Percentiles rank a stretch among this genome's conserved stretches.
Conservation (phyloP, 1,140 invertebrate genomes). For the Pachypeltis micranthus region DNA sequence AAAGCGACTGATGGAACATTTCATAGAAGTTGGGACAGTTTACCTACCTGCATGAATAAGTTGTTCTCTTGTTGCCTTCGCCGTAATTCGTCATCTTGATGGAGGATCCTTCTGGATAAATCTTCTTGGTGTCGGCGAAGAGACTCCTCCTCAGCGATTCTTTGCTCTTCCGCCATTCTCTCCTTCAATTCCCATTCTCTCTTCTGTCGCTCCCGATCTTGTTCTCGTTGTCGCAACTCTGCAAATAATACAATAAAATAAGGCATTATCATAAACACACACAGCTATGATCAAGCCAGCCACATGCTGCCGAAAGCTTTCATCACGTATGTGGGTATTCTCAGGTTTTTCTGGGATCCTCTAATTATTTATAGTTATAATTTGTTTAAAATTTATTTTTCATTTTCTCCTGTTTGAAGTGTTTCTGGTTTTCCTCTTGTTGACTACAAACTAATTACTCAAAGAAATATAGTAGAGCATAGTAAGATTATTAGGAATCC, state of each 20-base stretch:
- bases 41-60: slow-evolving; percentile 59
- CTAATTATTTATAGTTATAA: too few relatives aligned
- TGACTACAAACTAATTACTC: too few relatives aligned
- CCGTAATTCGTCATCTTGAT: slow-evolving; percentile 69
- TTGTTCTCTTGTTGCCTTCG: slow-evolving; percentile 69
- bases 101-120: slow-evolving; percentile 54
- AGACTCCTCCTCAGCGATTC: slow-evolving; percentile 57
- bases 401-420: too few relatives aligned
- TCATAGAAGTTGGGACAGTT: neutral
- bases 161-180: slow-evolving; percentile 66
- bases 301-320: too few relatives aligned
- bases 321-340: too few relatives aligned
- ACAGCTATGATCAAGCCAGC: too few relatives aligned
- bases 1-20: neutral
- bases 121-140: slow-evolving; percentile 60
- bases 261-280: too few relatives aligned
- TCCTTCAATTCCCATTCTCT: slow-evolving; percentile 79
- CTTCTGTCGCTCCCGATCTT: slow-evolving; percentile 74
- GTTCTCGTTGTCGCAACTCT: slow-evolving; percentile 74
- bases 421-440: too few relatives aligned
- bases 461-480: too few relatives aligned
- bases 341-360: too few relatives aligned
- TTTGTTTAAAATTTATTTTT: neutral
- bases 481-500: too few relatives aligned
- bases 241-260: slow-evolving; percentile 25